These are phyloP conservation scores for Apogon talboti DNA, from an alignment of 2,797 vertebrate genomes.

Conservation along the genomic window DNA sequence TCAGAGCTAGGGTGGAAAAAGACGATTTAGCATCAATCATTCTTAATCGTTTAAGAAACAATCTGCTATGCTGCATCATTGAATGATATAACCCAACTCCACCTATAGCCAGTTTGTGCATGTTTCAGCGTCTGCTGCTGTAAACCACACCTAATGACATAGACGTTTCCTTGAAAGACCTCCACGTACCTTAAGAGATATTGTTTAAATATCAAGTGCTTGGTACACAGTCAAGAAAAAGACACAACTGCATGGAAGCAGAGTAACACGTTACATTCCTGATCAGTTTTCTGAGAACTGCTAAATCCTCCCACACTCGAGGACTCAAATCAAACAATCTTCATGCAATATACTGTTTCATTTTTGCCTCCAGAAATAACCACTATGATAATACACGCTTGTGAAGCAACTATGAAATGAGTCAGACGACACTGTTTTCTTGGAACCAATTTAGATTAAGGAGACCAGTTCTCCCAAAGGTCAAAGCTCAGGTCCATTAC, in stretches of 20 bases:
- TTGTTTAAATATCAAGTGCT: not conserved
- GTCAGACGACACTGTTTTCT: not conserved
- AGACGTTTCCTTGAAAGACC: not conserved
- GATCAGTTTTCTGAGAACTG: not conserved
- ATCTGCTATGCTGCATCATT: conserved; percentile 21
- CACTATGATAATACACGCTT: not conserved
- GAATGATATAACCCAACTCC: conserved; percentile 25
- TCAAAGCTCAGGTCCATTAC: not conserved
- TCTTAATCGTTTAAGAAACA: conserved; percentile 58
- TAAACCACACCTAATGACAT: conserved; percentile 14
- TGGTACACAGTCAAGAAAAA: conserved; percentile 2
- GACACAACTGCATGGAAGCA: not conserved
- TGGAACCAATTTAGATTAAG: conserved; percentile 13
- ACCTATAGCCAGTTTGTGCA: conserved; percentile 45
- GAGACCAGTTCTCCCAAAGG: not conserved
- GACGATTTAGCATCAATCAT: conserved; percentile 65
- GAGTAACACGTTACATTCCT: not conserved
- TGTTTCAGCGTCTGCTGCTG: conserved; percentile 21
- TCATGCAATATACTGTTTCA: not conserved
- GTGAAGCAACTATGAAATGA: not conserved
- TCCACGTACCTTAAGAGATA: not conserved
- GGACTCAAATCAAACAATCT: not conserved
- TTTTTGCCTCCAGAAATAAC: not conserved
- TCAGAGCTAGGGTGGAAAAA: conserved; percentile 56
- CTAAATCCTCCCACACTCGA: not conserved